phyloP scores from a whole-genome alignment of 2,797 vertebrate genomes.

The Phrynocephalus forsythii region DNA sequence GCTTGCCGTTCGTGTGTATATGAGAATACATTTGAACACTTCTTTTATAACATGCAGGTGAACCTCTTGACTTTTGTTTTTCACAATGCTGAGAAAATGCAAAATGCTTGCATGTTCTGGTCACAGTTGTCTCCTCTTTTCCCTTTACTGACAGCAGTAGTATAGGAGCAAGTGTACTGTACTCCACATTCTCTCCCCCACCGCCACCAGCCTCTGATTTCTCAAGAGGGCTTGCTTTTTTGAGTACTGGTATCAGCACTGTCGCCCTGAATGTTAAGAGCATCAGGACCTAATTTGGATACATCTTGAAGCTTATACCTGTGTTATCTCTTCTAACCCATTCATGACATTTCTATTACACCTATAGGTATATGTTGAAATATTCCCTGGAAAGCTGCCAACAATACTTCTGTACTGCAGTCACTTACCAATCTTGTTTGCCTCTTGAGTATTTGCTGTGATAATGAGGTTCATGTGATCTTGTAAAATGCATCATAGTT shows the following conservation, averaged over 20 bases:
- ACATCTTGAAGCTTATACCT: background rate
- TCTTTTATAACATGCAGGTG: background rate
- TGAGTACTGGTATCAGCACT: background rate
- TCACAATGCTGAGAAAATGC: background rate
- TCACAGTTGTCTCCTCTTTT: background rate
- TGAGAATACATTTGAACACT: no score
- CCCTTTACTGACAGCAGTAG: background rate
- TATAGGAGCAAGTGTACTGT: background rate
- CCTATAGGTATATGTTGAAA: background rate
- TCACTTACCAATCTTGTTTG: background rate
- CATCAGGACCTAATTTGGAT: background rate
- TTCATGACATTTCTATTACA: background rate
- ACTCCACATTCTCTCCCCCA: no score
- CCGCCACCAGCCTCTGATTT: background rate
- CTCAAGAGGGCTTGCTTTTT: background rate
- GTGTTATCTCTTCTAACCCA: background rate
- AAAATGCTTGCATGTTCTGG: background rate
- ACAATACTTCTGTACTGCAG: no score
- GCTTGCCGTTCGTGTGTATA: background rate
- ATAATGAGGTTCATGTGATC: background rate
- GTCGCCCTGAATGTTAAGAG: background rate
- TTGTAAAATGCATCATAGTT: conserved; percentile 48
- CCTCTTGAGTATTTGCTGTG: background rate
- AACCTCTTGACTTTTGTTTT: background rate
- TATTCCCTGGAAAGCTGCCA: background rate